Evolutionary conservation across 2,797 vertebrate genomes (phyloP), one percentile per base, ranked within the genome.

Genomic region (Platyrinchus mystaceus): DNA sequence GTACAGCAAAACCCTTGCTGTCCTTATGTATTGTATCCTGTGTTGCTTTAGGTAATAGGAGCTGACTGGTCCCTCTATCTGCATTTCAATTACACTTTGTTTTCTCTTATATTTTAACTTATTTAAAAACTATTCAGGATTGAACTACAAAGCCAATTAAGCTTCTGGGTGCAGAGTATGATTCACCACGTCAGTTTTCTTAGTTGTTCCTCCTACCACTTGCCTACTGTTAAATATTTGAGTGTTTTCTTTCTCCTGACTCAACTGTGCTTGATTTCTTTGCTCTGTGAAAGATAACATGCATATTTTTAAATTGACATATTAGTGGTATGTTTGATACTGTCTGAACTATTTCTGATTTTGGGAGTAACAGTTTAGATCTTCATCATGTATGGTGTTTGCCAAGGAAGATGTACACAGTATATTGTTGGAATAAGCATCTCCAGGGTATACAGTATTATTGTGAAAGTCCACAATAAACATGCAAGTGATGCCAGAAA

Each of bases 221-320:
- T 76, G 5, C 30, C 34, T 69, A 14, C 26, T 70, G 39, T 73
- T 69, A 52, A 76, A 58, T 71, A 30, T 22, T n/a, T 23, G 43
- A 43, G 15, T 68, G 20, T 55, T 83, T 90, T 60, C 16, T 75
- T 34, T 87, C 22, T 69, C 22, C 23, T 83, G 27, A 55, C 24
- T 89, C 39, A 89, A 1, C 20, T 55, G 1, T 8, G 26, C 21
- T 77, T 9, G 4, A 1, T 70, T 89, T 80, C 26, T 13, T 74
- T 74, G 16, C 21, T 67, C 23, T 85, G 1, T 69, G n/a, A 21
- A 59, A 66, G 58, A 32, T 28, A 49, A 44, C 2, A 6, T 37
- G 11, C 6, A 0, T 69, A 4, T 59, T 78, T 75, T 58, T 1
- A 16, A 63, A 46, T 50, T 20, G 50, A 11, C 9, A 0, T 53